phyloP scores from a whole-genome alignment of 37 sponge, comb jelly and placozoan species.

The Hormiphora californensis region DNA sequence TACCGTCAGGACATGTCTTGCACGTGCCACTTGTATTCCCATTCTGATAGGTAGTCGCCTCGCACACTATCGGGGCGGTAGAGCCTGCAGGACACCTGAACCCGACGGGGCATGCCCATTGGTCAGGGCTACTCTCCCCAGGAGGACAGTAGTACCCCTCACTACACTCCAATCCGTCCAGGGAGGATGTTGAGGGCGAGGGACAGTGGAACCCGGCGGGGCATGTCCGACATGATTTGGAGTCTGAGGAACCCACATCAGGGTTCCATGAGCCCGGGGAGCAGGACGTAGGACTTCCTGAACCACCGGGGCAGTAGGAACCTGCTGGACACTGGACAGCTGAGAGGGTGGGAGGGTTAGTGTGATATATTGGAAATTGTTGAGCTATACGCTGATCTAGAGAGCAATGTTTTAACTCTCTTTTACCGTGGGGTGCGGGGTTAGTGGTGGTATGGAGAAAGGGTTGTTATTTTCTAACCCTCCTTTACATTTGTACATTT shows the following conservation, averaged over 20 bases:
- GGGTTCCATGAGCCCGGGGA: conserved; percentile 22
- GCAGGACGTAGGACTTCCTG: conserved; percentile 19
- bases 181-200: background rate
- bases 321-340: conserved; percentile 55
- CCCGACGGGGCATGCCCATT: conserved; percentile 2
- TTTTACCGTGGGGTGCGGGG: too few relatives aligned
- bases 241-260: background rate
- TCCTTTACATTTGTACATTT: too few relatives aligned
- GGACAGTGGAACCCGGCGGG: conserved; percentile 57
- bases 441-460: too few relatives aligned
- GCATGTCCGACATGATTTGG: conserved; percentile 18
- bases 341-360: background rate
- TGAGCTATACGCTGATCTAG: too few relatives aligned
- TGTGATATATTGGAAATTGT: background rate
- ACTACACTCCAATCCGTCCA: conserved; percentile 14
- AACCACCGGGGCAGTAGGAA: conserved; percentile 34
- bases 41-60: conserved; percentile 8
- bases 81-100: conserved; percentile 43
- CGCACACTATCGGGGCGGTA: background rate
- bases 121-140: background rate
- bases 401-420: too few relatives aligned
- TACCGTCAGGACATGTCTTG: conserved; percentile 13
- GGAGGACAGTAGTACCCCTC: conserved; percentile 55
- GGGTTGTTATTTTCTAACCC: too few relatives aligned
- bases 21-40: background rate